A percentile compares a stretch with the other conserved stretches of the same genome.
Evolutionary conservation across 2,888 invertebrate species (phyloP).

Genomic region (Pseudanteris insignis): DNA sequence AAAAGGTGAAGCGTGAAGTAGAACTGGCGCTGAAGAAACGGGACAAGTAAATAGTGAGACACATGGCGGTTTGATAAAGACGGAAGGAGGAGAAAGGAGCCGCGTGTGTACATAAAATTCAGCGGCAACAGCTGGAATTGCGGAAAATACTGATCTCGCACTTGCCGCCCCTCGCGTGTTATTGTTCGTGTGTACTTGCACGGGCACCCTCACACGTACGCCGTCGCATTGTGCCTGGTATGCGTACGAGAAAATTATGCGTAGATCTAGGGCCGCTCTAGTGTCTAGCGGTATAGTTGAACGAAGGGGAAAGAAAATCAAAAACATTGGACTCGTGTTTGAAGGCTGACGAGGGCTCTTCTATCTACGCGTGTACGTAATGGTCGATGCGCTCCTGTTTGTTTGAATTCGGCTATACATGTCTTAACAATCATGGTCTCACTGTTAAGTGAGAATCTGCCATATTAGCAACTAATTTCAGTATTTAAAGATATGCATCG

Average conservation of each 20-base stretch:
- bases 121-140: constrained; percentile 45
- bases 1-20: constrained; percentile 4
- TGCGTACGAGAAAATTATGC: constrained; percentile 41
- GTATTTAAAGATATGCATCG: constrained; percentile 53
- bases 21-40: constrained; percentile 11
- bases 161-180: constrained; percentile 33
- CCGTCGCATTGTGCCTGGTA: constrained; percentile 15
- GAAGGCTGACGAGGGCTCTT: constrained; percentile 19
- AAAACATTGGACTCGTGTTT: constrained; percentile 24
- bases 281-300: constrained; percentile 17
- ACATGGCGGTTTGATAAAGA: constrained; percentile 38
- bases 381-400: too few species aligned
- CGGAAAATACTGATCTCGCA: constrained; percentile 44
- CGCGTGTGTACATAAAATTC: constrained; percentile 41
- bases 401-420: too few species aligned
- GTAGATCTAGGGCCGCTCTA: constrained; percentile 24
- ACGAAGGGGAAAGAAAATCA: constrained; percentile 22
- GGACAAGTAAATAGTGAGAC: constrained; percentile 35
- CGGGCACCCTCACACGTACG: constrained; percentile 4
- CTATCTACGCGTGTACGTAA: constrained; percentile 5
- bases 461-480: constrained; percentile 56
- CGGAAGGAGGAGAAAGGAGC: constrained; percentile 37
- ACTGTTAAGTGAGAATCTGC: constrained; percentile 54
- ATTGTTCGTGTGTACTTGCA: constrained; percentile 29
- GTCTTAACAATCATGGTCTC: too few species aligned